These are phyloP conservation scores for Dromococcyx pavoninus DNA, from an alignment of 2,797 vertebrate species.

Conservation along the genomic window DNA sequence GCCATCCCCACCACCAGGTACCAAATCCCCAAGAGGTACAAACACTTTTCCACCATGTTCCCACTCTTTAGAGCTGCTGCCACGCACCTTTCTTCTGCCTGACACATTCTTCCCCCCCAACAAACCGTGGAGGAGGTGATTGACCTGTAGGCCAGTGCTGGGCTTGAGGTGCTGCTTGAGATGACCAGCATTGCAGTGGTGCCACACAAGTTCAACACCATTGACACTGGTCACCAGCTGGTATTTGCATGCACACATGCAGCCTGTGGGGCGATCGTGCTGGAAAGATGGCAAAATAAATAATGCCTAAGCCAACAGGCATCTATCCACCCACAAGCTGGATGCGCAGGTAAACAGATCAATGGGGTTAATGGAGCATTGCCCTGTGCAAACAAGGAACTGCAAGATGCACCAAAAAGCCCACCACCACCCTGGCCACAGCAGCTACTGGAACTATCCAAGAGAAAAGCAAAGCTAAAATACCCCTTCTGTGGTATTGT, in stretches of 20 bases:
- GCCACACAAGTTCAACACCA: not conserved
- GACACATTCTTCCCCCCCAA: fast-evolving
- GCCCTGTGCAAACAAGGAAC: not conserved
- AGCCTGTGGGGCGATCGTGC: fast-evolving
- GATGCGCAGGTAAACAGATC: not conserved
- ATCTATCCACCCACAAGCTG: not conserved
- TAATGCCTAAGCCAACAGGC: not conserved
- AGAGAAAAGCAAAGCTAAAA: not conserved
- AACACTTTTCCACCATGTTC: fast-evolving
- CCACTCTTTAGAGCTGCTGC: not conserved
- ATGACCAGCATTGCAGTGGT: not conserved
- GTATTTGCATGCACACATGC: fast-evolving
- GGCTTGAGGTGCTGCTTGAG: fast-evolving
- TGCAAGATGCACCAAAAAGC: not conserved
- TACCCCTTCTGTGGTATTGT: not conserved
- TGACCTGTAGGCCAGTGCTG: not conserved
- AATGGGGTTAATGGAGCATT: not conserved
- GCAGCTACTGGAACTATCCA: not conserved
- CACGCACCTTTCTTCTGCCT: not conserved
- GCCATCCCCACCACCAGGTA: not conserved
- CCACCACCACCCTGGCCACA: fast-evolving
- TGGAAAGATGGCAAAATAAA: not conserved
- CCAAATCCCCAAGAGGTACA: not conserved
- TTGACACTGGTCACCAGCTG: not conserved
- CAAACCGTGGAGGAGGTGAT: not conserved